Evolutionary conservation across 2,888 invertebrate species (phyloP), one percentile per base, ranked within the genome.

Genomic region (Baccha elongata): DNA sequence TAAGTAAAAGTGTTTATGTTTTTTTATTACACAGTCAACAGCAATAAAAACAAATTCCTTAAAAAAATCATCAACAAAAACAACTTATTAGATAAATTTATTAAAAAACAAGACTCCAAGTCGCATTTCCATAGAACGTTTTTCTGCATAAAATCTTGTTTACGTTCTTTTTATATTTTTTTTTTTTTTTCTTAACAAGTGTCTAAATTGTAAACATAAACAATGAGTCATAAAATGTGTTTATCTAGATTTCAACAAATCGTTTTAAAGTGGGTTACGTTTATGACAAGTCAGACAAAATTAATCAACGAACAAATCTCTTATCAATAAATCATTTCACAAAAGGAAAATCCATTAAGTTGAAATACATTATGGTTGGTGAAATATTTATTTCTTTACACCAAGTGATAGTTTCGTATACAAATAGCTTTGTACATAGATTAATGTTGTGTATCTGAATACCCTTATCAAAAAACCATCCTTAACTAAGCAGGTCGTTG

Each of bases 141-240:
- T 6, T 78, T 46, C 17, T 26, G 26, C n/a, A n/a, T 32, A 32
- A 32, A 32, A 5, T 62, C 13, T 53, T 73, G 10, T 15, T 21
- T 11, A 15, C 21, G 32, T 32, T 1, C 10, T 67, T 48, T 73
- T 79, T 62, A 68, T 62, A 68, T 7, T 0, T 13, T 37, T 19
- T 46, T 72, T 48, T 5, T 10, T 29, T 23, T 26, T 23, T 13
- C 13, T 37, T 23, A 23, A 23, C 23, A 23, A 23, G 23, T 23
- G 23, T 23, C 3, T 3, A 55, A 58, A 37, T 35, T 52, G 65
- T 50, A 7, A 21, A 55, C 13, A 10, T 8, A 19, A 55, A 37
- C 53, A 55, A 35, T 48, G 48, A 13, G 23, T n/a, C 21, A 32
- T 2, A n/a, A 13, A 35, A 19, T 0, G 5, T 35, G 53, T 21